Evolutionary conservation across 2,113 vertebrate genomes (phyloP).

Genomic region (Oryzias woworae): DNA sequence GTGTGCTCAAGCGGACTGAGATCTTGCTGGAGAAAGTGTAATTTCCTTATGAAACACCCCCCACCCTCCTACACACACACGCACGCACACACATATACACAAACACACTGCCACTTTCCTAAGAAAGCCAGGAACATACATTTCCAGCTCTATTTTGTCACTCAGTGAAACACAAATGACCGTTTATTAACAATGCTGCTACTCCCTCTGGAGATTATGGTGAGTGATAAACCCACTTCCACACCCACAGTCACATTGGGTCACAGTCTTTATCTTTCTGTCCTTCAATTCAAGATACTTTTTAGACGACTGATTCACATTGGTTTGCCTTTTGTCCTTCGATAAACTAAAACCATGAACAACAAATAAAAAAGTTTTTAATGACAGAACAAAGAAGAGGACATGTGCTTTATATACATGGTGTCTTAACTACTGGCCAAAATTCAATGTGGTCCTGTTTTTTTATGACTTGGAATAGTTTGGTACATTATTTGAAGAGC

Average conservation of each 20-base stretch:
- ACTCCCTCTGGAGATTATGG: conserved; percentile 37
- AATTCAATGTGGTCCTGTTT: too few relatives aligned
- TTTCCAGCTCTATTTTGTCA: conserved; percentile 53
- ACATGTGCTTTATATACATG: too few relatives aligned
- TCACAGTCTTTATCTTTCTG: conserved; percentile 35
- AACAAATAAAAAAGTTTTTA: too few relatives aligned
- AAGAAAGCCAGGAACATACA: conserved; percentile 22
- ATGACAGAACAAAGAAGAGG: too few relatives aligned
- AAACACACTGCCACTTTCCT: conserved; percentile 35
- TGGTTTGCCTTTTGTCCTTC: neutral
- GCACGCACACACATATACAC: too few relatives aligned
- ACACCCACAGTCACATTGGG: conserved; percentile 34
- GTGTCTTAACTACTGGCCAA: too few relatives aligned
- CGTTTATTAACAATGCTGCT: conserved; percentile 55
- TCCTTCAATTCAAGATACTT: conserved; percentile 11
- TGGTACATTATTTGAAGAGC: too few relatives aligned
- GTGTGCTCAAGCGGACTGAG: conserved; percentile 76
- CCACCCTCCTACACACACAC: neutral
- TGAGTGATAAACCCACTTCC: conserved; percentile 42
- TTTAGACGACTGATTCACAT: neutral
- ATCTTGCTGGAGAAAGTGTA: conserved; percentile 82
- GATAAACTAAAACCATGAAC: too few relatives aligned
- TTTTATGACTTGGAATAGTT: too few relatives aligned
- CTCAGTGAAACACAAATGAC: conserved; percentile 39
- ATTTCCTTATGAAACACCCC: conserved; percentile 76